A percentile compares a stretch with the other conserved stretches of the same genome.
Evolutionary conservation across 2,113 vertebrate species (phyloP).

Genomic region (Delphinapterus leucas): DNA sequence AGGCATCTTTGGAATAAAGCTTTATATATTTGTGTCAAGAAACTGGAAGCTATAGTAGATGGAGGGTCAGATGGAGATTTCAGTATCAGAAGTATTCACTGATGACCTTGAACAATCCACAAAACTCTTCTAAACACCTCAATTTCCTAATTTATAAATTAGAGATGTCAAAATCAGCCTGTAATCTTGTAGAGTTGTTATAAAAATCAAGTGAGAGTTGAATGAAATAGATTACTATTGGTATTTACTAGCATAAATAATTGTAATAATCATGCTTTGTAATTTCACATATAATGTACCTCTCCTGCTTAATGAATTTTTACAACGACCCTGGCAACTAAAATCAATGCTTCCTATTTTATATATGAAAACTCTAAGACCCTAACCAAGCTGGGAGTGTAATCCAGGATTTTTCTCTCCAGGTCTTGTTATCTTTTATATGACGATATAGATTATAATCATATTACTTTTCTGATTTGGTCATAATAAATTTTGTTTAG

Average conservation of each 20-base stretch:
- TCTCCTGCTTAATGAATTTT: background rate
- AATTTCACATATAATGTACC: background rate
- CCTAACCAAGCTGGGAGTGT: background rate
- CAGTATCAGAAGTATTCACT: constrained; percentile 11
- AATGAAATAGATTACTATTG: background rate
- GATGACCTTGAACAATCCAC: background rate
- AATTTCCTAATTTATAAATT: background rate
- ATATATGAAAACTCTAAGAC: background rate
- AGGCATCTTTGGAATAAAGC: background rate
- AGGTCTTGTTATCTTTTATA: background rate
- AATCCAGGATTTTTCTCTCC: background rate
- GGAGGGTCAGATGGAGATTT: background rate
- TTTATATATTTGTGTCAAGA: background rate
- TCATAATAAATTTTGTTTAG: constrained; percentile 11
- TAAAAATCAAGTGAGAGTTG: background rate
- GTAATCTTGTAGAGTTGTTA: background rate
- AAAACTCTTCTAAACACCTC: background rate
- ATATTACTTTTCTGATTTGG: constrained; percentile 1
- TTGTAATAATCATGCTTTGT: background rate
- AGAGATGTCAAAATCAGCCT: background rate
- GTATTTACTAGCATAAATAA: background rate
- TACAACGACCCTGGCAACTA: background rate
- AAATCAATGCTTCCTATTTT: background rate
- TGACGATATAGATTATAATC: background rate
- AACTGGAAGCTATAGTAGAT: background rate